Conservation (phyloP, 2,113 vertebrate species). For the Marcusenius ussheri region DNA sequence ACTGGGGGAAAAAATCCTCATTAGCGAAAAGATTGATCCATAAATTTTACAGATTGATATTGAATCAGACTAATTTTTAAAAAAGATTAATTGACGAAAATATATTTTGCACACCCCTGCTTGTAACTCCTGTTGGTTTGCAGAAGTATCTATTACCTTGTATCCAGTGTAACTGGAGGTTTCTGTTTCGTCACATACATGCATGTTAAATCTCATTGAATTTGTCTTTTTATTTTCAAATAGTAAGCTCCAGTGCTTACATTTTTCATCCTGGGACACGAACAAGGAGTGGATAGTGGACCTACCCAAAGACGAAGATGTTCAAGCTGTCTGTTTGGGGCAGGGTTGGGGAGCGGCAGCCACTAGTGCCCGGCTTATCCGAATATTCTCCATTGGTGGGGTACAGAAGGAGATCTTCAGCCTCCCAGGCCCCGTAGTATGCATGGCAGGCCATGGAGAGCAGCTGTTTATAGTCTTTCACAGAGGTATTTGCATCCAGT, state of each 20-base stretch:
- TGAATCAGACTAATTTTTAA: not conserved
- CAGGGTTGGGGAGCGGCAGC: slow-evolving; percentile 85
- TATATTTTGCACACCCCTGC: not conserved
- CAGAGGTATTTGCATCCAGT: slow-evolving; percentile 62
- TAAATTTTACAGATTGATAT: not conserved
- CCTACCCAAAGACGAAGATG: slow-evolving; percentile 75
- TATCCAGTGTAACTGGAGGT: not conserved
- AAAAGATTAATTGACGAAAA: no score
- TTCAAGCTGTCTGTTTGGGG: slow-evolving; percentile 76
- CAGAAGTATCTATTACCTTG: not conserved
- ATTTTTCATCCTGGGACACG: slow-evolving; percentile 91
- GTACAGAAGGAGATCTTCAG: slow-evolving; percentile 84
- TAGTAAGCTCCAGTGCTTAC: slow-evolving; percentile 92
- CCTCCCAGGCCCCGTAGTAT: slow-evolving; percentile 80
- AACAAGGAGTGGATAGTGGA: slow-evolving; percentile 96
- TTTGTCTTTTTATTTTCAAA: not conserved
- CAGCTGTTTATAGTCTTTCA: slow-evolving; percentile 82
- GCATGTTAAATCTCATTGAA: not conserved
- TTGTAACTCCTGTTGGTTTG: not conserved
- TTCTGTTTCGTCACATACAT: not conserved
- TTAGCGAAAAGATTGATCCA: not conserved
- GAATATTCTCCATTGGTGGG: slow-evolving; percentile 81
- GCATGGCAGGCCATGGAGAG: slow-evolving; percentile 81
- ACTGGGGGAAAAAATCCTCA: not conserved
- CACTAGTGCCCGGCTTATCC: slow-evolving; percentile 67